phyloP scores from a whole-genome alignment of 2,113 vertebrate species.

The Helogale parvula region DNA sequence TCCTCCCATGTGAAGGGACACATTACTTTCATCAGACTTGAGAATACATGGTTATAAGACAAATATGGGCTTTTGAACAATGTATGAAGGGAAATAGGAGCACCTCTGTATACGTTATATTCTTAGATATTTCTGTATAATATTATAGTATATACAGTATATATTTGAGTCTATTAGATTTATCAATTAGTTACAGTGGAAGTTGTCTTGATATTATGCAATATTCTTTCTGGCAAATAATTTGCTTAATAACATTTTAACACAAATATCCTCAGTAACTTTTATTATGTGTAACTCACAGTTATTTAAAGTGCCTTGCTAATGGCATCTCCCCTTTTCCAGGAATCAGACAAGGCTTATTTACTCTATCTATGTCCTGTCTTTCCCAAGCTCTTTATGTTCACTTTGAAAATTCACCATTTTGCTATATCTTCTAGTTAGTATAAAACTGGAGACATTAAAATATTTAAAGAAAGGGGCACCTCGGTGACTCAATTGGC shows the following conservation, averaged over 20 bases:
- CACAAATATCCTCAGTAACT: background rate
- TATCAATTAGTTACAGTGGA: background rate
- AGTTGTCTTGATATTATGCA: background rate
- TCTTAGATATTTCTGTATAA: background rate
- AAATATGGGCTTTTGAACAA: background rate
- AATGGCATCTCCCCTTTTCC: background rate
- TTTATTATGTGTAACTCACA: constrained; percentile 18
- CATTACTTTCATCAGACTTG: background rate
- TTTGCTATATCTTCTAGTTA: background rate
- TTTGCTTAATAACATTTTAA: constrained; percentile 1
- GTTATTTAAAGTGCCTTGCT: constrained; percentile 6
- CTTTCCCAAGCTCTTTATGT: background rate
- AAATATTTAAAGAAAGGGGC: background rate
- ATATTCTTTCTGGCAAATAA: background rate
- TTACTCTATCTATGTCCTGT: background rate
- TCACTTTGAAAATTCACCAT: background rate
- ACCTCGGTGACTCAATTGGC: too few relatives aligned
- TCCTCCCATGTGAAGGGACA: background rate
- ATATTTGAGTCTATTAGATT: background rate
- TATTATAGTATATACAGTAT: background rate
- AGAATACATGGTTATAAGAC: background rate
- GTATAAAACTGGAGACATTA: background rate
- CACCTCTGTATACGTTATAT: background rate
- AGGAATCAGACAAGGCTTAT: background rate
- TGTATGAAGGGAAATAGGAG: background rate